These are phyloP conservation scores for Nibea albiflora DNA, from an alignment of 2,113 vertebrate genomes.

Conservation along the genomic window DNA sequence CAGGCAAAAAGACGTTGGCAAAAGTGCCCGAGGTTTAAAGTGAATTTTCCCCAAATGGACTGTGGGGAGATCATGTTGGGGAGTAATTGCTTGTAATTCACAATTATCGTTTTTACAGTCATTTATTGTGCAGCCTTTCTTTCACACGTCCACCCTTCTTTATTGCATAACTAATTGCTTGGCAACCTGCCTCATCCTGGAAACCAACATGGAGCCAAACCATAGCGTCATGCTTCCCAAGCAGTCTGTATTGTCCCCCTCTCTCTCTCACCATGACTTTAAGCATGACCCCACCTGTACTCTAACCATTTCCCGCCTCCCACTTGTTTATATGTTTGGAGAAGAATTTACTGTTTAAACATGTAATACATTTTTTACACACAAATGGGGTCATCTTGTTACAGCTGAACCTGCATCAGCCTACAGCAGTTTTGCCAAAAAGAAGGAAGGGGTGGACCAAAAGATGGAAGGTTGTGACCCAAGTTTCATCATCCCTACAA, in stretches of 20 bases:
- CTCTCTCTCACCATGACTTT: not conserved
- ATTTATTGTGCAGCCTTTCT: constrained; percentile 30
- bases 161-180: constrained; percentile 61
- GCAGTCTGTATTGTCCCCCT: constrained; percentile 17
- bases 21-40: constrained; percentile 2
- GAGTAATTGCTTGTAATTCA: constrained; percentile 40
- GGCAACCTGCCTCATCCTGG: constrained; percentile 36
- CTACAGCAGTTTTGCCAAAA: constrained; percentile 28
- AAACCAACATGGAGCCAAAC: constrained; percentile 41
- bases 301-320: not conserved
- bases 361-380: not conserved
- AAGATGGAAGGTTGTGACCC: constrained; percentile 4
- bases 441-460: constrained; percentile 10
- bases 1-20: not conserved
- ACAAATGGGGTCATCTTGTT: constrained; percentile 50
- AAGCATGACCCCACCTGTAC: constrained; percentile 6
- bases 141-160: constrained; percentile 52
- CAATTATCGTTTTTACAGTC: constrained; percentile 28
- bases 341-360: constrained; percentile 7
- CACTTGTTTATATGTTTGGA: constrained; percentile 4
- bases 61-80: constrained; percentile 22
- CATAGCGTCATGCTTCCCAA: constrained; percentile 38
- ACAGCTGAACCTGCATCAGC: constrained; percentile 62
- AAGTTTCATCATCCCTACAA: not conserved
- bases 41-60: not conserved